phyloP scores from a whole-genome alignment of 2,113 vertebrate species.

The Typhlomys cinereus region DNA sequence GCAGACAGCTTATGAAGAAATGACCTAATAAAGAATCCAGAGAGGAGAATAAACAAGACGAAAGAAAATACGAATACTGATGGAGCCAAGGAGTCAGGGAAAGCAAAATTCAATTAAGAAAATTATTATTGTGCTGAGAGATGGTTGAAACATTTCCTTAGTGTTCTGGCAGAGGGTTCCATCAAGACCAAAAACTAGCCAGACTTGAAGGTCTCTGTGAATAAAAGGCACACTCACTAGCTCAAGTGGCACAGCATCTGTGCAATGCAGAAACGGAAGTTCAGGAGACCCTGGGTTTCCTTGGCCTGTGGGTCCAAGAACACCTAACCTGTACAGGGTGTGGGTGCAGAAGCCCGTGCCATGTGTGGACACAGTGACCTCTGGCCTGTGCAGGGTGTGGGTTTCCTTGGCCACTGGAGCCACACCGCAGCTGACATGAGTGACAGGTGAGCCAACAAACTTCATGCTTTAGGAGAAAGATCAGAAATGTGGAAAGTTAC shows the following conservation, averaged over 20 bases:
- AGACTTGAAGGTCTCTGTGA: background rate
- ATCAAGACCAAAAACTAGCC: background rate
- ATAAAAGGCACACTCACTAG: background rate
- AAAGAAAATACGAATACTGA: background rate
- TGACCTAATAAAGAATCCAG: background rate
- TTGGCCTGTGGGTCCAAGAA: no score
- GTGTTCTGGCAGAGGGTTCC: accelerated
- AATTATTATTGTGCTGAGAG: background rate
- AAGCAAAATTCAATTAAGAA: background rate
- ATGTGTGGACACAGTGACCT: no score
- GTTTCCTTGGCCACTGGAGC: accelerated
- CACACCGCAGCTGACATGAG: background rate
- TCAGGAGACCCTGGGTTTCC: accelerated
- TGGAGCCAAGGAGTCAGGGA: background rate
- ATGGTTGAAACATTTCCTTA: background rate
- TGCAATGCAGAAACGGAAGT: background rate
- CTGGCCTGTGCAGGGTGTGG: accelerated
- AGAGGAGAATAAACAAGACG: background rate
- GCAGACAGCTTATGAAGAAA: background rate
- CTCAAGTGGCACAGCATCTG: no score
- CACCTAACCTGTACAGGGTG: no score
- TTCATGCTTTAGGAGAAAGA: background rate
- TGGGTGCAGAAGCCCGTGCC: no score
- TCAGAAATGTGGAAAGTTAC: background rate
- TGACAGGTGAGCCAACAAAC: accelerated